These are phyloP conservation scores for Araneus ventricosus DNA, from an alignment of 1,140 invertebrate species.

Conservation along the genomic window DNA sequence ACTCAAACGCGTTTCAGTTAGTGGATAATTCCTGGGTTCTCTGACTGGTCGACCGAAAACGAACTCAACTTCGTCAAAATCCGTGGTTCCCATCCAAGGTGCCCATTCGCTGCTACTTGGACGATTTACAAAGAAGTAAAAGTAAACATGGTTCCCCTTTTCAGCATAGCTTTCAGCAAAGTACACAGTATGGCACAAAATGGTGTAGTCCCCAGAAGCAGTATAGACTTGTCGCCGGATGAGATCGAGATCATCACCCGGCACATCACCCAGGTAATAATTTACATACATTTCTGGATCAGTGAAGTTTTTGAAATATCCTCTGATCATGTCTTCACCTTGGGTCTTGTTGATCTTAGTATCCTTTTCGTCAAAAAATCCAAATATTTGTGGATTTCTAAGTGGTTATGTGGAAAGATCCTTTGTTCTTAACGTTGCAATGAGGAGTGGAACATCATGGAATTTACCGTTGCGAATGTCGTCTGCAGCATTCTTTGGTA, in stretches of 20 bases:
- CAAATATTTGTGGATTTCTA: not conserved
- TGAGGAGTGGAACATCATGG: not conserved
- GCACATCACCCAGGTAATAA: not conserved
- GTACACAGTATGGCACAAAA: not conserved
- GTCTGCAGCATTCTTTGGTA: not conserved
- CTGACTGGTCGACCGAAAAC: conserved; percentile 73
- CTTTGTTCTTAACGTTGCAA: not conserved
- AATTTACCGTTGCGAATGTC: not conserved
- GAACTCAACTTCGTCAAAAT: conserved; percentile 75
- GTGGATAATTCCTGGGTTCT: not conserved
- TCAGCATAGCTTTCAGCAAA: not conserved
- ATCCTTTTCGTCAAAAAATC: conserved; percentile 28
- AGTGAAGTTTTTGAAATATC: not conserved
- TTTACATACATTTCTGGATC: not conserved
- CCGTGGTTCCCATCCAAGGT: conserved; percentile 71
- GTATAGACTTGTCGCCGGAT: not conserved
- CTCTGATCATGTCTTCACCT: not conserved
- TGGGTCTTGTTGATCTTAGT: not conserved
- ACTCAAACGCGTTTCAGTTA: not conserved
- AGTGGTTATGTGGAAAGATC: not conserved
- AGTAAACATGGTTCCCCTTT: conserved; percentile 66
- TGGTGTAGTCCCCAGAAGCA: not conserved
- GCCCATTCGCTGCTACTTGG: conserved; percentile 46
- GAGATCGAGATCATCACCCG: not conserved
- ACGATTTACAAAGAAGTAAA: conserved; percentile 74